These are phyloP conservation scores for Priocnemis perturbator DNA, from an alignment of 2,888 invertebrate species.

Conservation along the genomic window DNA sequence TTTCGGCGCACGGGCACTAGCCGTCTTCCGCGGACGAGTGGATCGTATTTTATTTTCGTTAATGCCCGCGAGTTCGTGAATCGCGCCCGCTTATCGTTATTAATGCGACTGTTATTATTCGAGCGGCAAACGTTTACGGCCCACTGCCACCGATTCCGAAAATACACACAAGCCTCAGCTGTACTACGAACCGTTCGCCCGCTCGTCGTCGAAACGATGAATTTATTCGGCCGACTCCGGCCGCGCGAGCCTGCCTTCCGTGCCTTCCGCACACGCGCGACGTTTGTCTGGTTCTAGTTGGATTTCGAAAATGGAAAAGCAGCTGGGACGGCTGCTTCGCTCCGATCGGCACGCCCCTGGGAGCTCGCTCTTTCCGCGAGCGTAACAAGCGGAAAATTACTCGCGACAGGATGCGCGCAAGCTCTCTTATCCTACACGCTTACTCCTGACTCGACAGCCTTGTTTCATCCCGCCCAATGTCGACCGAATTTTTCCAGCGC, in stretches of 20 bases:
- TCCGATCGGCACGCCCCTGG: neutral
- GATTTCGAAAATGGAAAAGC: neutral
- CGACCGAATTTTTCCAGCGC: too few species aligned
- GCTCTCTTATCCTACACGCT: too few species aligned
- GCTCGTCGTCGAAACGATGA: neutral
- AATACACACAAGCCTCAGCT: conserved; percentile 9
- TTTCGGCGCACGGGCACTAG: too few species aligned
- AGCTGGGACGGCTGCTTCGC: neutral
- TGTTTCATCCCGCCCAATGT: too few species aligned
- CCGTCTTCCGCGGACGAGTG: too few species aligned
- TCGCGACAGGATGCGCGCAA: neutral
- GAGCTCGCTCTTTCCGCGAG: neutral
- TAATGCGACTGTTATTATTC: conserved; percentile 11
- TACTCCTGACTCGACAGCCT: too few species aligned
- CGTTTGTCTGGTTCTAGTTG: neutral
- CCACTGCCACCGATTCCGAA: conserved; percentile 19
- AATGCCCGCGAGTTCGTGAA: too few species aligned
- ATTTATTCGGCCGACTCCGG: conserved; percentile 3
- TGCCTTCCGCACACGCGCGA: too few species aligned
- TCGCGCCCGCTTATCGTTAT: too few species aligned
- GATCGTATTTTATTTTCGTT: too few species aligned
- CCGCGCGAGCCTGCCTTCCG: too few species aligned
- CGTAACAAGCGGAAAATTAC: conserved; percentile 8
- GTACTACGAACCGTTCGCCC: too few species aligned
- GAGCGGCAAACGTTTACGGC: conserved; percentile 14